phyloP scores from a whole-genome alignment of 2,797 vertebrate genomes.

The Sebastes dallii region DNA sequence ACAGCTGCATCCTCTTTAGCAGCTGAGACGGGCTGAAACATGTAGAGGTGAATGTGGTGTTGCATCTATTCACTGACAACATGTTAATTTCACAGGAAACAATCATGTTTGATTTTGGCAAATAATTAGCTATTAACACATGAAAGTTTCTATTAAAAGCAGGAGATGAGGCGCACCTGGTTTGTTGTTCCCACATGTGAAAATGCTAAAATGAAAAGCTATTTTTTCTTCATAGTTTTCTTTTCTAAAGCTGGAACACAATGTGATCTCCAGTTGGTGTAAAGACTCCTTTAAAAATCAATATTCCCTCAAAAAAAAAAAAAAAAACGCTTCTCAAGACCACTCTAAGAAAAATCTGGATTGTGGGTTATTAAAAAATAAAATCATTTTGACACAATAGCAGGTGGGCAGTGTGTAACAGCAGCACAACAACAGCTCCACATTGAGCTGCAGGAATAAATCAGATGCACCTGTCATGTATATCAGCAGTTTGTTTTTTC shows the following conservation, averaged over 20 bases:
- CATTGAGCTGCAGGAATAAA: slow-evolving; percentile 9
- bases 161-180: not conserved
- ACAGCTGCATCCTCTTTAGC: not conserved
- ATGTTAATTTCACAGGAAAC: not conserved
- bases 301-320: not conserved
- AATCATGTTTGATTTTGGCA: not conserved
- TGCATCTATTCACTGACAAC: not conserved
- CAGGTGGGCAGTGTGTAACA: slow-evolving; percentile 2
- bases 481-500: slow-evolving; percentile 39
- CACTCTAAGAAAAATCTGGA: not conserved
- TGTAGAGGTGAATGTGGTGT: not conserved
- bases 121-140: not conserved
- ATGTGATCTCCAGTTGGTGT: not conserved
- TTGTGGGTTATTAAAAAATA: not conserved
- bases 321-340: not conserved
- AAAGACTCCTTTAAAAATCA: not conserved
- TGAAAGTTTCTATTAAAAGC: not conserved
- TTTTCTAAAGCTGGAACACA: not conserved
- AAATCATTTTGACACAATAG: slow-evolving; percentile 14
- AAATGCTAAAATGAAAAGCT: not conserved
- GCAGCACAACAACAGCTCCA: not conserved
- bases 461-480: slow-evolving; percentile 33
- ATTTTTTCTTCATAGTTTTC: not conserved
- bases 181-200: not conserved
- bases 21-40: not conserved